Percentiles rank a stretch among this genome's conserved stretches.
Conservation (phyloP, 2,113 vertebrate species). For the Tichodroma muraria region DNA sequence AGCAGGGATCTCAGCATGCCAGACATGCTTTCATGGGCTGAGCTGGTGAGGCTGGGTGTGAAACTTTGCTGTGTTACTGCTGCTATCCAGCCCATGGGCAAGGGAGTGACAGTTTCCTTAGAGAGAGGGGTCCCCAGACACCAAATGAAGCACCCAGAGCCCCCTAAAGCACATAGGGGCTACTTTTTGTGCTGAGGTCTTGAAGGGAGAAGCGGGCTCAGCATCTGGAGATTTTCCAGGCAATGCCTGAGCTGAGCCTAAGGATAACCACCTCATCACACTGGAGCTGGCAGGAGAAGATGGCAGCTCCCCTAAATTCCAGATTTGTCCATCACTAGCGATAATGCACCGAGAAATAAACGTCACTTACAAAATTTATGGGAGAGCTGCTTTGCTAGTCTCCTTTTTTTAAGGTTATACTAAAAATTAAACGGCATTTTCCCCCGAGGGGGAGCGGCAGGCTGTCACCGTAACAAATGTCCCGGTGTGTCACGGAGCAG, state of each 20-base stretch:
- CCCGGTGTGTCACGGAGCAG: background rate
- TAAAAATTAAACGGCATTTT: constrained; percentile 47
- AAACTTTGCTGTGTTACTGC: background rate
- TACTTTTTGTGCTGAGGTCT: background rate
- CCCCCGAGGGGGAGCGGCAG: background rate
- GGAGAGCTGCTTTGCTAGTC: background rate
- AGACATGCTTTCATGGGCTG: background rate
- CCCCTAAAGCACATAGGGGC: too few relatives aligned
- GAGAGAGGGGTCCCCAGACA: background rate
- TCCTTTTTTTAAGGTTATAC: constrained; percentile 58
- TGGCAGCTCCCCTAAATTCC: background rate
- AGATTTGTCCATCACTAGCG: background rate
- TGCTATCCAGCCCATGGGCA: background rate
- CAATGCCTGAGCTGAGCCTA: background rate
- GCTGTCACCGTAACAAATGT: background rate
- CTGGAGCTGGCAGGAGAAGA: background rate
- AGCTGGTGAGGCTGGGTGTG: background rate
- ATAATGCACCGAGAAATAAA: background rate
- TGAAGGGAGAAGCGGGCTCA: background rate
- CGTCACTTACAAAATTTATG: constrained; percentile 50
- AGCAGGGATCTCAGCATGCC: background rate
- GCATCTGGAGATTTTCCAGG: background rate
- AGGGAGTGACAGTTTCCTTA: background rate
- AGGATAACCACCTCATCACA: rapidly evolving
- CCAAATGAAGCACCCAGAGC: background rate